Evolutionary conservation across 1,140 invertebrate species (phyloP).

Genomic region (Lordiphosa stackelbergi): DNA sequence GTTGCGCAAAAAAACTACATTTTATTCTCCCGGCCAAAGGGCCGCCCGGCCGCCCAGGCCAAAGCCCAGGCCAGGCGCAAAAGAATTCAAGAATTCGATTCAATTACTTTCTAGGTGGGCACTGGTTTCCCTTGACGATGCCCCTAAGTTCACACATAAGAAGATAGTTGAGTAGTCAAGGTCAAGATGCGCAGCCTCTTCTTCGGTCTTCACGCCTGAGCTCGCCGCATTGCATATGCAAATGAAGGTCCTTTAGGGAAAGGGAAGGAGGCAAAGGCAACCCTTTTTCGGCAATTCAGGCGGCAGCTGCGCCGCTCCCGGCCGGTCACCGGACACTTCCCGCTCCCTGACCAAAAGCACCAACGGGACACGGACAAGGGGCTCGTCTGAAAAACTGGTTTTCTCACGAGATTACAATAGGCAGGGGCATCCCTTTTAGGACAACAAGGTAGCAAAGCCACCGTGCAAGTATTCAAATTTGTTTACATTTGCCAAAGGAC

Average conservation of each 20-base stretch:
- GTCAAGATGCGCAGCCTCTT: too few relatives aligned
- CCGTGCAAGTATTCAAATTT: constrained; percentile 40
- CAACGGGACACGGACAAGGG: constrained; percentile 28
- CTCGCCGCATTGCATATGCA: constrained; percentile 1
- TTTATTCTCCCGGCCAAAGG: constrained; percentile 13
- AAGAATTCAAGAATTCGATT: too few relatives aligned
- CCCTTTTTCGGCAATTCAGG: constrained; percentile 3
- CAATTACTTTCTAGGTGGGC: too few relatives aligned
- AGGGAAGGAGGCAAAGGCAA: constrained; percentile 1
- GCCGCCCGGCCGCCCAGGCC: too few relatives aligned
- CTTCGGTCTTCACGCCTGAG: too few relatives aligned
- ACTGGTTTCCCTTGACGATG: too few relatives aligned
- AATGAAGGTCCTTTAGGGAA: constrained; percentile 1
- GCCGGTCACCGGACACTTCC: constrained; percentile 48
- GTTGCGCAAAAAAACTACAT: constrained; percentile 41
- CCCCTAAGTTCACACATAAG: too few relatives aligned
- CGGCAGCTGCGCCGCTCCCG: constrained; percentile 8
- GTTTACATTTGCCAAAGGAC: constrained; percentile 16
- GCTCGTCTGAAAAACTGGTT: constrained; percentile 54
- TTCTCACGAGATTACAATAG: constrained; percentile 47
- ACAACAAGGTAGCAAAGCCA: constrained; percentile 17
- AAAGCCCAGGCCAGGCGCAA: too few relatives aligned
- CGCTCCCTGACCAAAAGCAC: constrained; percentile 8
- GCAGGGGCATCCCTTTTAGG: constrained; percentile 19
- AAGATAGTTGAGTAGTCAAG: too few relatives aligned